phyloP scores from a whole-genome alignment of 1,140 invertebrate species.

The Heliothis subflexa region DNA sequence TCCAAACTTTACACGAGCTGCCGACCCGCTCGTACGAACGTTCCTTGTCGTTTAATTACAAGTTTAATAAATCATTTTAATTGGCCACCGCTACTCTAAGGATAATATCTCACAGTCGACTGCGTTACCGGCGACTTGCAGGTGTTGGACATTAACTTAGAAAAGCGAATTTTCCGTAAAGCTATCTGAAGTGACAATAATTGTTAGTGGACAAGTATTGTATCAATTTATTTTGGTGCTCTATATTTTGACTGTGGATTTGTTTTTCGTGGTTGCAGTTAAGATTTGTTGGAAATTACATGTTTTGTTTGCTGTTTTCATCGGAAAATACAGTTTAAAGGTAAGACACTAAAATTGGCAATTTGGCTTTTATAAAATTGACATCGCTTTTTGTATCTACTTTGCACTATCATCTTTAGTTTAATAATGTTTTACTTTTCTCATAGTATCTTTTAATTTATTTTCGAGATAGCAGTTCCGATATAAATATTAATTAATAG shows the following conservation, averaged over 20 bases:
- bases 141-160: conserved; percentile 25
- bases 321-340: conserved; percentile 30
- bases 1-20: conserved; percentile 81
- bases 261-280: conserved; percentile 58
- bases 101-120: conserved; percentile 7
- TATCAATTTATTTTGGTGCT: conserved; percentile 62
- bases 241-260: conserved; percentile 67
- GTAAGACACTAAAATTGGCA: conserved; percentile 31
- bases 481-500: conserved; percentile 38
- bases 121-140: conserved; percentile 7
- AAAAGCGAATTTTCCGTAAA: conserved; percentile 35
- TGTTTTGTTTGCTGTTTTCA: conserved; percentile 42
- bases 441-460: conserved; percentile 1
- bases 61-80: conserved; percentile 52
- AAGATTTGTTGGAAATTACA: conserved; percentile 44
- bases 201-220: conserved; percentile 64
- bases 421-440: conserved; percentile 10
- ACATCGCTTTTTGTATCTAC: not conserved
- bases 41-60: conserved; percentile 50
- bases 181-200: conserved; percentile 65
- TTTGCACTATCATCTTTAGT: not conserved
- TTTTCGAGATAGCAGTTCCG: not conserved
- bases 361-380: conserved; percentile 15
- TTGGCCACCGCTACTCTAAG: conserved; percentile 30
- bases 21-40: conserved; percentile 41